Evolutionary conservation across 2,113 vertebrate species (phyloP).

Genomic region (Geococcyx californianus): DNA sequence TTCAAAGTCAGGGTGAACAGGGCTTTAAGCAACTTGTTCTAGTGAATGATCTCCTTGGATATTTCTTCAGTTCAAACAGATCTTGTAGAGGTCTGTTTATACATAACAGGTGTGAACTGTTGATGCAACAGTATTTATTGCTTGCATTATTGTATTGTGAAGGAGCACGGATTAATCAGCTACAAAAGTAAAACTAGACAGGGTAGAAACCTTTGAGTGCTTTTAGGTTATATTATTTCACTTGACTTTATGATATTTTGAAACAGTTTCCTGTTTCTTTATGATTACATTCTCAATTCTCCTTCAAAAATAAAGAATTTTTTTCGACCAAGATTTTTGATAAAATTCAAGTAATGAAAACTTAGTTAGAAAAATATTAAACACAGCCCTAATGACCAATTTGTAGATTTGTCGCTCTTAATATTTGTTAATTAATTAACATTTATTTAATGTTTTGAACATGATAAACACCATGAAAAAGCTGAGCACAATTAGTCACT

Average conservation of each 20-base stretch:
- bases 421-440: conserved; percentile 41
- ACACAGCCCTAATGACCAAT: background rate
- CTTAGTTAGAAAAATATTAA: conserved; percentile 2
- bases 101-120: background rate
- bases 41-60: background rate
- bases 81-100: background rate
- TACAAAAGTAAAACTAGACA: background rate
- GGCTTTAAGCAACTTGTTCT: background rate
- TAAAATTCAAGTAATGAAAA: background rate
- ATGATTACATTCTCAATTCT: background rate
- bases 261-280: background rate
- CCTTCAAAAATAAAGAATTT: background rate
- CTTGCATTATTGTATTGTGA: background rate
- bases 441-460: conserved; percentile 1
- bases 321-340: background rate
- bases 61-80: background rate
- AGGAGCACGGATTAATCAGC: background rate
- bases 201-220: background rate
- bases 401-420: background rate
- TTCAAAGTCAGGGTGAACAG: background rate
- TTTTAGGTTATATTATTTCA: background rate
- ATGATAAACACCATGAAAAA: background rate
- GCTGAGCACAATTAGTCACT: background rate
- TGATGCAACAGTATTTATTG: background rate
- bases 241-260: background rate